phyloP scores from a whole-genome alignment of 2,113 vertebrate species.

The Tonatia bakeri region DNA sequence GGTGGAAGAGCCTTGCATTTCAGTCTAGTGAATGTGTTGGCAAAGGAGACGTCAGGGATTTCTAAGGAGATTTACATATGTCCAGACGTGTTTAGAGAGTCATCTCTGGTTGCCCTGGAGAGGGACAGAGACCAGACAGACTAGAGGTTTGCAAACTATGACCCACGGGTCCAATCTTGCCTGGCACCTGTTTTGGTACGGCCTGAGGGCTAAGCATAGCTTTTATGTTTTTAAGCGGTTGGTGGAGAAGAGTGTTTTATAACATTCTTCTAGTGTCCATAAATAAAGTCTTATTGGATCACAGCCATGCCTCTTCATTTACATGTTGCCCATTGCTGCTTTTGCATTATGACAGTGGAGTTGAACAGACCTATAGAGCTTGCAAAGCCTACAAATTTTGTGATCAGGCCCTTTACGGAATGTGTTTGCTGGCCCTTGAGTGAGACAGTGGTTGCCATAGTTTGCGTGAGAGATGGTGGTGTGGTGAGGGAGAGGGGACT shows the following conservation, averaged over 20 bases:
- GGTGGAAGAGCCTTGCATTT: constrained; percentile 37
- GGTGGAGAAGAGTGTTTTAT: neutral
- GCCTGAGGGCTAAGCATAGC: neutral
- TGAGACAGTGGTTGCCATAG: neutral
- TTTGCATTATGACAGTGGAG: neutral
- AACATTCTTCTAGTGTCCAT: neutral
- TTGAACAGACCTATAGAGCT: neutral
- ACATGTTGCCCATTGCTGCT: neutral
- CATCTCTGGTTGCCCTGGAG: neutral
- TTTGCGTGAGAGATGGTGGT: neutral
- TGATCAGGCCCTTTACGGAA: neutral
- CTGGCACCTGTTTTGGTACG: neutral
- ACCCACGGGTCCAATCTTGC: neutral
- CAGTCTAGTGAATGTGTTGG: neutral
- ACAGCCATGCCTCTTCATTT: neutral
- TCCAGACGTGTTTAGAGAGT: neutral
- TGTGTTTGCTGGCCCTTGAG: neutral
- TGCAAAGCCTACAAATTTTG: neutral
- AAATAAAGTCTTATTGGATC: neutral
- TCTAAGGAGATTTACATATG: neutral
- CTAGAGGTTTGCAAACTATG: neutral
- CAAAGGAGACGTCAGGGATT: neutral
- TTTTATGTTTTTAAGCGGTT: neutral
- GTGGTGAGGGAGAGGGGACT: neutral
- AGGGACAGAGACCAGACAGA: neutral